Evolutionary conservation across 2,888 invertebrate genomes (phyloP), one percentile per base, ranked within the genome.

Genomic region (Diarsia brunnea): DNA sequence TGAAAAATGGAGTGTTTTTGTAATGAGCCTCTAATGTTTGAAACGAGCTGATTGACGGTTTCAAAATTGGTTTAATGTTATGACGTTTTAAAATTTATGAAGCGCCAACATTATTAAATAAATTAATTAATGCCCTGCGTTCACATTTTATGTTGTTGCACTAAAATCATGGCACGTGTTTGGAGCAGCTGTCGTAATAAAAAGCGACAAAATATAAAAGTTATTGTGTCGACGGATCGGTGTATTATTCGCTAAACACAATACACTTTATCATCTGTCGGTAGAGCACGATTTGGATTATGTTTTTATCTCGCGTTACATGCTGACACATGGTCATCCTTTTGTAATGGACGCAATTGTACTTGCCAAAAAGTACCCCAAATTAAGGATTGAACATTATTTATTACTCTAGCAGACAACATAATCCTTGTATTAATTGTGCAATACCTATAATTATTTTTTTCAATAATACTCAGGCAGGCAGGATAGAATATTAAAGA

Each of bases 11-110:
- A 92, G 89, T 91, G 90, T 90, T 91, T 91, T 89, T 75, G 87
- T 94, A 93, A 95, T 95, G 93, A 94, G 89, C 89, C 91, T 88
- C 90, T 92, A 93, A 94, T 92, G 90, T 91, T 91, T 83, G 68
- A 87, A 94, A 92, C 88, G 91, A 91, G 89, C 89, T 91, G 91
- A 84, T 84, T 75, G 81, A 78, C 66, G 65, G 69, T 71, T 69
- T 84, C 69, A 81, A 79, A 88, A 81, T 74, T 70, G 51, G 89
- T 92, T 91, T 91, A 93, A 91, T 92, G 91, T 90, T 92, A 91
- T 89, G 91, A 91, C 88, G 77, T 92, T 92, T 93, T 16, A 91
- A 91, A 93, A 92, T 88, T 90, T 89, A 81, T 75, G 49, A 75
- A 63, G 69, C 70, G 78, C 64, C 75, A 74, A 85, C 84, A 84